Percentiles rank a stretch among this genome's conserved stretches.
These are phyloP conservation scores for Macrosteles quadrilineatus DNA, from an alignment of 1,140 invertebrate species.

Conservation along the genomic window DNA sequence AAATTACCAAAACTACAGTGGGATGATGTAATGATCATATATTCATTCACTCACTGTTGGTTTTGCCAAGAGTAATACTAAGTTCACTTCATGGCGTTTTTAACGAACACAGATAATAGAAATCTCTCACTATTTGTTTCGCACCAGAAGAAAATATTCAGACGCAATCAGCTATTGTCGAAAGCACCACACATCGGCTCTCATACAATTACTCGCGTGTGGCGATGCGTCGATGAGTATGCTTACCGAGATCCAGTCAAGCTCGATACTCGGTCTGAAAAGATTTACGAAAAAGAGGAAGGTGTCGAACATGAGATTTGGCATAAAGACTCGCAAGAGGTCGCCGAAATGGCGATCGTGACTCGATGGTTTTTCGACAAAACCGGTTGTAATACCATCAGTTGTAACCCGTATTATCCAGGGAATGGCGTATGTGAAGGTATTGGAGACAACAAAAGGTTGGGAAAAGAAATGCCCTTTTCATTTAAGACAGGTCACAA, in stretches of 20 bases:
- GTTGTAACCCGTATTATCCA: slow-evolving; percentile 4
- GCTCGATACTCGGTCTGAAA: neutral
- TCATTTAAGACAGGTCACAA: neutral
- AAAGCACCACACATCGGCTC: neutral
- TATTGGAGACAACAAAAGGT: neutral
- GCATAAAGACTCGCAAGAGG: no score
- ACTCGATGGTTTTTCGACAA: neutral
- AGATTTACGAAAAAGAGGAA: no score
- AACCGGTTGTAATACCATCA: neutral
- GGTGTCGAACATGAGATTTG: no score
- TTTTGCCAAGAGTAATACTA: no score
- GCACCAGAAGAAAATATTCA: no score
- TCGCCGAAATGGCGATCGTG: neutral
- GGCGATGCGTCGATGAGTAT: neutral
- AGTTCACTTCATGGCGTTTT: no score
- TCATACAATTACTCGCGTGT: neutral
- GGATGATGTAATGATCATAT: no score
- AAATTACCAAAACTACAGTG: no score
- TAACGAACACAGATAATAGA: no score
- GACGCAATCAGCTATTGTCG: no score
- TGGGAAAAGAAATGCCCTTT: neutral
- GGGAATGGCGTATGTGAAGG: neutral
- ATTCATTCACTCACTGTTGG: no score
- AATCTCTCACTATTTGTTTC: no score
- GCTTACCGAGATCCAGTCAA: neutral